Conservation (phyloP, 1,140 invertebrate genomes). For the Drosophila kohkoa region DNA sequence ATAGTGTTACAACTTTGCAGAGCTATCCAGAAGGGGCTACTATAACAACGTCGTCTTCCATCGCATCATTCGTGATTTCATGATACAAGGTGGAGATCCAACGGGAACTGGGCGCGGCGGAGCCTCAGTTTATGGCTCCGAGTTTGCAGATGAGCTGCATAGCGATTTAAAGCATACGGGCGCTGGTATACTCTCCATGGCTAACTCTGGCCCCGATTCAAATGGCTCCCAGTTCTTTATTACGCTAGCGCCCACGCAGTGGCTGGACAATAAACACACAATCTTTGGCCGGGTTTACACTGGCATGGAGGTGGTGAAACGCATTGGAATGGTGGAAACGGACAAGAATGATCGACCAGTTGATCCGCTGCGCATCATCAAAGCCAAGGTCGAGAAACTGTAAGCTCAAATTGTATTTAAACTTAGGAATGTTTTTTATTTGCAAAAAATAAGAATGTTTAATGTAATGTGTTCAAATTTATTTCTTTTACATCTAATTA, state of each 20-base stretch:
- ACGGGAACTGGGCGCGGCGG: conserved; percentile 97
- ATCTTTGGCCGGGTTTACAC: conserved; percentile 96
- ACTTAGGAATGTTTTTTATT: conserved; percentile 1
- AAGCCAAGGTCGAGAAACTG: conserved; percentile 88
- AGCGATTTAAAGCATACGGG: conserved; percentile 97
- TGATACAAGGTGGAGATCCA: conserved; percentile 98
- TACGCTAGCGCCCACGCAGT: conserved; percentile 97
- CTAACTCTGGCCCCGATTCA: conserved; percentile 97
- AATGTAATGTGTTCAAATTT: no score
- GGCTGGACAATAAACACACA: conserved; percentile 98
- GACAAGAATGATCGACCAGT: conserved; percentile 95
- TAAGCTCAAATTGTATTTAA: conserved; percentile 46
- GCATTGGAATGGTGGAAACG: conserved; percentile 96
- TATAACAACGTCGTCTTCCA: conserved; percentile 99
- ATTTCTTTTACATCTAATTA: no score
- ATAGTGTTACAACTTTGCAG: conserved; percentile 96
- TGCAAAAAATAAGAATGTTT: no score
- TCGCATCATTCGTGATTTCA: conserved; percentile 97
- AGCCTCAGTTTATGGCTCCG: conserved; percentile 97
- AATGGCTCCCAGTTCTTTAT: conserved; percentile 99
- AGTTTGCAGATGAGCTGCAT: conserved; percentile 98
- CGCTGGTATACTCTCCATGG: conserved; percentile 89
- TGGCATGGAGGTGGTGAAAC: conserved; percentile 96
- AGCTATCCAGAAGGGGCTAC: conserved; percentile 95
- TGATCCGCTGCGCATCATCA: conserved; percentile 95